Base-by-base conservation (phyloP, 23 tunicate genomes). In the Phallusia fumigata region DNA sequence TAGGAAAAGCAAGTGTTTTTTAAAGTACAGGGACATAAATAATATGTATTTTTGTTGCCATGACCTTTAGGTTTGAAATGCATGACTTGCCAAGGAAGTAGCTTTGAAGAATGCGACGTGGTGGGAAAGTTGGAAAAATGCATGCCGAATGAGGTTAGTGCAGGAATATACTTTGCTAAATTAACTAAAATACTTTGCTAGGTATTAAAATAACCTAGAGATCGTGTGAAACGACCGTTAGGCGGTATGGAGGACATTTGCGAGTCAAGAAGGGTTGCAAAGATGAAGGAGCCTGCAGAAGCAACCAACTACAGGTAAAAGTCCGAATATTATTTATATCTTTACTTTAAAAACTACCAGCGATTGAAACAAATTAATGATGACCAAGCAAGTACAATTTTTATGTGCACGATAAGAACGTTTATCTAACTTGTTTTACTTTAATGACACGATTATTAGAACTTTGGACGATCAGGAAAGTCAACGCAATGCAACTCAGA, bases 291-390 rank as follows among this genome's bases (percentile, higher is more conserved):
- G 88, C 88, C 11, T 85, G 88, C 50, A 40, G 30, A 52, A 85
- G 78, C 83, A 85, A 85, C 83, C 32, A 35, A 19, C 36, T 65
- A 30, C 88, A 85, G 83, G 88, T 85, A 58, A 58, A 24, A 8
- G 13, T 21, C 47, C 47, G 5, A 10, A 40, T 40, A 3, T 40
- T 40, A 40, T 40, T n/a, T n/a, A n/a, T 40, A 40, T 10, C 47
- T 40, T 40, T 40, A 10, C 47, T 40, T 40, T 40, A 3, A 3
- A 10, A 3, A 5, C 47, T 40, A 40, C 47, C 10, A 40, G 47
- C 47, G 10, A 3, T 40, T 40, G 47, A 3, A 40, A 40, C 47
- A 40, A n/a, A n/a, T n/a, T n/a, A n/a, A n/a, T n/a, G n/a, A n/a
- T n/a, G n/a, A n/a, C n/a, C n/a, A n/a, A n/a, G n/a, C n/a, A n/a